These are phyloP conservation scores for Bergia puertoricense DNA, from an alignment of 92 coral and sea anemone genomes.

Conservation along the genomic window DNA sequence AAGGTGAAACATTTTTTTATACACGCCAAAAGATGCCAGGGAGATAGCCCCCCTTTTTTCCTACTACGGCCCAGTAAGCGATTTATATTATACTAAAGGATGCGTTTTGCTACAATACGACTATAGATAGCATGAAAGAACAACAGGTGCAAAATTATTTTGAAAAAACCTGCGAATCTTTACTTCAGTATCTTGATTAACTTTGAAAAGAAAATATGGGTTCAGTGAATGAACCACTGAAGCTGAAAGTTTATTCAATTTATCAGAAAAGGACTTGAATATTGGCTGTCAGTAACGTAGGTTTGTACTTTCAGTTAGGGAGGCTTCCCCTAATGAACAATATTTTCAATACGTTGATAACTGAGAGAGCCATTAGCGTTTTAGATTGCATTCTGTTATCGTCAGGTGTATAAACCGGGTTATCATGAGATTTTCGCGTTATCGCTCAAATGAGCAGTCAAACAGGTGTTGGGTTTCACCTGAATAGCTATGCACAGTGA, in stretches of 20 bases:
- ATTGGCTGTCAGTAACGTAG: neutral
- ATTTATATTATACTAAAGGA: no score
- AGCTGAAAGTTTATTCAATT: neutral
- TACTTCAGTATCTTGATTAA: neutral
- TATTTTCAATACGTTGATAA: neutral
- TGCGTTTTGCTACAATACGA: neutral
- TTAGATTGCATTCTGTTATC: neutral
- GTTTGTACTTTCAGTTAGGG: neutral
- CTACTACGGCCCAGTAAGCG: no score
- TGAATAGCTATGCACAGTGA: conserved; percentile 17
- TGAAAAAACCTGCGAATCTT: neutral
- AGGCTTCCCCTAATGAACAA: neutral
- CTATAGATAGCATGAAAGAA: no score
- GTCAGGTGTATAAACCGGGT: neutral
- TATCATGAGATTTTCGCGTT: neutral
- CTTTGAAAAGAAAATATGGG: neutral
- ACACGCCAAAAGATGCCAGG: no score
- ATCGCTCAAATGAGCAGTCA: conserved; percentile 2
- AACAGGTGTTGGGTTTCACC: conserved; percentile 29
- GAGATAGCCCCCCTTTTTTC: no score
- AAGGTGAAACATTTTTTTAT: no score
- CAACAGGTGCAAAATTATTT: neutral
- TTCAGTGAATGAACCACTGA: neutral
- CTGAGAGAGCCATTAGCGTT: neutral
- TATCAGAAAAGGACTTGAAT: neutral